Evolutionary conservation across 1,140 invertebrate species (phyloP), one percentile per base, ranked within the genome.

Genomic region (Mesaphorura yosii): DNA sequence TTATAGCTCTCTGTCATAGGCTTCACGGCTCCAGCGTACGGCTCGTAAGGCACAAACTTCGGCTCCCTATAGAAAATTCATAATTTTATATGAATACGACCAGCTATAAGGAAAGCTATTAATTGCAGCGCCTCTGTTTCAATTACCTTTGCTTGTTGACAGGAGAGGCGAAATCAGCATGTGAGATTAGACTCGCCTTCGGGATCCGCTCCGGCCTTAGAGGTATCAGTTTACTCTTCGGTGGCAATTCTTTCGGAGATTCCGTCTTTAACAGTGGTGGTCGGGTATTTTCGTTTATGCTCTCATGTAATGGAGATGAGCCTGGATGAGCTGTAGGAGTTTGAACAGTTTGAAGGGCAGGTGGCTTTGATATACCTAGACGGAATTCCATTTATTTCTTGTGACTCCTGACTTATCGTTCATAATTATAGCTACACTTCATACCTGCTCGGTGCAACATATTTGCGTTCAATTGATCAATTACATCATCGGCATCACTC

Each of bases 41-140:
- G 59, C 44, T 62, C 59, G 56, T 62, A 62, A 22, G 59, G 59
- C n/a, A 62, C 48, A 50, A 62, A 62, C 29, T 53, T 57, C n/a
- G 59, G 59, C 34, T 62, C 44, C 41, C 59, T 62, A 37, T 14
- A 15, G 25, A 10, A 34, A 34, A 34, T 34, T 34, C 31, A 34
- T 34, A 10, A 34, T n/a, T 10, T n/a, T 34, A n/a, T 34, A 34
- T n/a, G n/a, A 34, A 34, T n/a, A 10, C n/a, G n/a, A n/a, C n/a
- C n/a, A 26, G 17, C 17, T 15, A 28, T 7, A 22, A 51, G 28
- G 6, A 23, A 51, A 19, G 29, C 7, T 44, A 41, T 31, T 47
- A 6, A 29, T 29, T 19, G 19, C 25, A 37, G n/a, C 14, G 28
- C 29, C 3, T n/a, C 31, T 10, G n/a, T n/a, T 34, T 34, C 10